These are phyloP conservation scores for Parnassius orleans DNA, from an alignment of 2,888 invertebrate species.

Conservation along the genomic window DNA sequence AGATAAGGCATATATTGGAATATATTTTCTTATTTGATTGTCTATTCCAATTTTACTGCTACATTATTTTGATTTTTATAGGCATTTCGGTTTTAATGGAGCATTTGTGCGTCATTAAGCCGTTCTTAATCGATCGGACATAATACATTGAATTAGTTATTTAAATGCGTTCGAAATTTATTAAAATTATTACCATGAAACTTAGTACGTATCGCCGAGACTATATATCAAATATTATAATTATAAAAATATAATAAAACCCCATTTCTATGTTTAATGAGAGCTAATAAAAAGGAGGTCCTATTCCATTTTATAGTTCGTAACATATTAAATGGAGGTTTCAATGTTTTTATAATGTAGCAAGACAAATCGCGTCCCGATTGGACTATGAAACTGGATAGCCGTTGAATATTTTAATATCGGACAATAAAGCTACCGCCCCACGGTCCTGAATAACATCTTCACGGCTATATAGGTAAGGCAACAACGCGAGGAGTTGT, in stretches of 20 bases:
- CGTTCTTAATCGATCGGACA: conserved; percentile 13
- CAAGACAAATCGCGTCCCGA: conserved; percentile 69
- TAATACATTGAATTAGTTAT: conserved; percentile 25
- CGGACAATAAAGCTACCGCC: conserved; percentile 74
- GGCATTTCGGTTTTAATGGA: conserved; percentile 34
- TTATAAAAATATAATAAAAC: conserved; percentile 37
- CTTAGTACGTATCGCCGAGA: conserved; percentile 18
- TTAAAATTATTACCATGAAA: conserved; percentile 17
- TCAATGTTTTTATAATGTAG: conserved; percentile 69
- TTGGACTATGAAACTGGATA: conserved; percentile 53
- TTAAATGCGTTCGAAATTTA: conserved; percentile 13
- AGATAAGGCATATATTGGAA: conserved; percentile 12
- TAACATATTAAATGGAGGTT: conserved; percentile 55
- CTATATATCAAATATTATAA: conserved; percentile 33
- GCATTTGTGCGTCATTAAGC: conserved; percentile 25
- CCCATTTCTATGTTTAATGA: conserved; percentile 46
- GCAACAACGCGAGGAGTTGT: conserved; percentile 55
- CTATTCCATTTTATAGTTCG: conserved; percentile 60
- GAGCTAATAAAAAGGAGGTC: conserved; percentile 63
- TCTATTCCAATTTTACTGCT: conserved; percentile 22
- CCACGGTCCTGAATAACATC: conserved; percentile 46
- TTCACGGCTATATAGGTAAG: conserved; percentile 46
- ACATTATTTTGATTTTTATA: conserved; percentile 30
- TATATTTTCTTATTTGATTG: conserved; percentile 15
- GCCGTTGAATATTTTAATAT: conserved; percentile 52